These are phyloP conservation scores for Dicrurus megarhynchus DNA, from an alignment of 2,113 vertebrate genomes.

Conservation along the genomic window DNA sequence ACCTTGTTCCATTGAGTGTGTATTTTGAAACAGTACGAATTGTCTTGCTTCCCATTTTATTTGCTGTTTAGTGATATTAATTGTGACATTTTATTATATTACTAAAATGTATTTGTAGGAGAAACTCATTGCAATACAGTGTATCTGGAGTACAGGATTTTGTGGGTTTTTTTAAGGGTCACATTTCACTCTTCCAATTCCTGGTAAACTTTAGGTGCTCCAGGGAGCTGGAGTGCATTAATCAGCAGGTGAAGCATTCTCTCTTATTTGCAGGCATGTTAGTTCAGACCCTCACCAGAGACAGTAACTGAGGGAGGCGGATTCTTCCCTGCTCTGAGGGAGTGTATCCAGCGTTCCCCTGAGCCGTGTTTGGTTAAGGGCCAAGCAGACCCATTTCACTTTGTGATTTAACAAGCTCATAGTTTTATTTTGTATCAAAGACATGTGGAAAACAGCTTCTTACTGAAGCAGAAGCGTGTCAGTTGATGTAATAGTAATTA, in stretches of 20 bases:
- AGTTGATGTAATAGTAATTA: neutral
- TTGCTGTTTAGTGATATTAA: neutral
- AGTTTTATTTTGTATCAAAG: neutral
- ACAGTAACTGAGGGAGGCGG: neutral
- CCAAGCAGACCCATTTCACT: neutral
- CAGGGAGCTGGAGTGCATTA: neutral
- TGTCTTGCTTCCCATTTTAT: neutral
- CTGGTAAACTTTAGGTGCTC: neutral
- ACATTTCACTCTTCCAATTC: neutral
- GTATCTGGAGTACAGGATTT: neutral
- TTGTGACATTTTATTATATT: neutral
- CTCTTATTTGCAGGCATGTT: neutral
- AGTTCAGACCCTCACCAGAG: neutral
- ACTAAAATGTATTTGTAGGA: neutral
- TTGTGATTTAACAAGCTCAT: neutral
- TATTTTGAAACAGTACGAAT: neutral
- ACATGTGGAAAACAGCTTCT: neutral
- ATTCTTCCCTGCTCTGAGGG: neutral
- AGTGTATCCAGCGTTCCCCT: neutral
- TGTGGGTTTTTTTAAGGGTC: neutral
- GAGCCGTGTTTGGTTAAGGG: accelerated
- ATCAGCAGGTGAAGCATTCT: neutral
- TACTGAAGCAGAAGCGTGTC: neutral
- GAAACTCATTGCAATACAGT: neutral
- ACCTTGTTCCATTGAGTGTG: neutral